Conservation (phyloP, 2,797 vertebrate species). For the Myotis vivesi region DNA sequence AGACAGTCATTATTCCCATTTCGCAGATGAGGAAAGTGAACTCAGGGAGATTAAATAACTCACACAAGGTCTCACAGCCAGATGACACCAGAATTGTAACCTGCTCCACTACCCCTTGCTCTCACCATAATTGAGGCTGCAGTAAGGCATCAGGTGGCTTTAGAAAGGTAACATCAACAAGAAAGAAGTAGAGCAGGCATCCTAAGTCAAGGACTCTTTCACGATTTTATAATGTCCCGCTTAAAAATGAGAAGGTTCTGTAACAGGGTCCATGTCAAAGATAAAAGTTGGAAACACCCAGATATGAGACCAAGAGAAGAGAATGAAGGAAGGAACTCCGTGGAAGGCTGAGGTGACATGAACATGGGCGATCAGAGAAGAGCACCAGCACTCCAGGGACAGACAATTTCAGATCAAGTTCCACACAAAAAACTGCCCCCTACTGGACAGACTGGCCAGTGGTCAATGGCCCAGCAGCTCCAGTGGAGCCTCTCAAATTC, state of each 20-base stretch:
- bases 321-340: neutral
- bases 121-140: neutral
- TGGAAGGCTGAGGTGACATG: neutral
- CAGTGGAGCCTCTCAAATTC: neutral
- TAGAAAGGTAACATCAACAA: neutral
- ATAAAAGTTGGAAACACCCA: neutral
- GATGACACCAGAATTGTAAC: neutral
- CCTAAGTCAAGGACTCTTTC: neutral
- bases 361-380: neutral
- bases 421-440: neutral
- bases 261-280: neutral
- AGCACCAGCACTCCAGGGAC: neutral
- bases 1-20: neutral
- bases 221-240: neutral
- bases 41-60: neutral
- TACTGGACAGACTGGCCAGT: neutral
- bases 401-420: neutral
- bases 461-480: neutral
- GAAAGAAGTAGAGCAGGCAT: neutral
- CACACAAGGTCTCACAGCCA: neutral
- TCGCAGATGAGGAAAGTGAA: constrained; percentile 1
- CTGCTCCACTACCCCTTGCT: neutral
- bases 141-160: neutral
- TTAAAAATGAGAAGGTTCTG: neutral
- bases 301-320: neutral